phyloP scores from a whole-genome alignment of 2,797 vertebrate species.

The Premnoplex brunnescens region DNA sequence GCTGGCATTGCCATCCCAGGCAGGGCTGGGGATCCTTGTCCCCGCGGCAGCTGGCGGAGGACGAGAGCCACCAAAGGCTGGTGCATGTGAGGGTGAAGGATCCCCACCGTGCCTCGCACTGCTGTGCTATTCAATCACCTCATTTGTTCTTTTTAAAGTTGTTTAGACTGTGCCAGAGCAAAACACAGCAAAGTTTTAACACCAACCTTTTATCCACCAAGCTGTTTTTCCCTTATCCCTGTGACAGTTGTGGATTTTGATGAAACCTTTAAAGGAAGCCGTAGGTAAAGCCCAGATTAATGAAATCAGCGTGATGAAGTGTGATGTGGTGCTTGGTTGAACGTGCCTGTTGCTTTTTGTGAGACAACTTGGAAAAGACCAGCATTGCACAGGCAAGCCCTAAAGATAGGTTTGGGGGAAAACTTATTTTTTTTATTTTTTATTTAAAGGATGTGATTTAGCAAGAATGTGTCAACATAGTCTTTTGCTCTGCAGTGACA shows the following conservation, averaged over 20 bases:
- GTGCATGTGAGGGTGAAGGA: background rate
- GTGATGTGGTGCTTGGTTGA: background rate
- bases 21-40: rapidly evolving
- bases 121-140: rapidly evolving
- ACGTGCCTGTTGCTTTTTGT: background rate
- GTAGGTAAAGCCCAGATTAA: background rate
- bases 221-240: background rate
- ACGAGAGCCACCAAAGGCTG: background rate
- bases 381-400: background rate
- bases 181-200: background rate
- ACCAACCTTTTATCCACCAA: background rate
- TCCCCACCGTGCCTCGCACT: rapidly evolving
- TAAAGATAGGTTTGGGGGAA: rapidly evolving
- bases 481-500: background rate
- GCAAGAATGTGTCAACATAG: background rate
- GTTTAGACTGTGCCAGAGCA: background rate
- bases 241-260: background rate
- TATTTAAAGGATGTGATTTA: background rate
- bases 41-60: background rate
- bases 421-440: background rate
- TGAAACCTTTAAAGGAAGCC: background rate
- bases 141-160: background rate
- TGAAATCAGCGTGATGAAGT: background rate
- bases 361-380: background rate
- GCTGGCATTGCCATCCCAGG: background rate